Base-by-base conservation (phyloP, 2,113 vertebrate species). In the Numida meleagris region DNA sequence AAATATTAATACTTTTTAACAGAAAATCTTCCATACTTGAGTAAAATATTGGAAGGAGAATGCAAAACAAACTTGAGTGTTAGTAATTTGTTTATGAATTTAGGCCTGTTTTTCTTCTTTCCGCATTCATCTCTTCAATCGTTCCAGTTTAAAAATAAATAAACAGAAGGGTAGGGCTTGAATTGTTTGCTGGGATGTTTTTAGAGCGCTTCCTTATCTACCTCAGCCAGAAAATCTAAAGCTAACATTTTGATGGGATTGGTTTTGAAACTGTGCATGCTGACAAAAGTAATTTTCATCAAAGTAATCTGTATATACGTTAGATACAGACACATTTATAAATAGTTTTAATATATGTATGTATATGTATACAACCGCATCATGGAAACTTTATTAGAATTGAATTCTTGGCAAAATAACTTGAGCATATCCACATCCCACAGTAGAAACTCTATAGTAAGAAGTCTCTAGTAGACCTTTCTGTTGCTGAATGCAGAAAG, bases 221-320 rank as follows among this genome's bases (percentile, higher is more conserved):
- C 36, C 12, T 85, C 48, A 79, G 61, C 55, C 45, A 92, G 70
- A 79, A 93, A 68, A 86, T 21, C 20, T 65, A 75, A 57, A 66
- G 31, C 74, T 65, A 63, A 34, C 23, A 86, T 25, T 27, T 91
- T 92, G 59, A 65, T 74, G 68, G 59, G 21, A 48, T 62, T 80
- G 62, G 6, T 82, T 78, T 57, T 86, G 89, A 58, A 94, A 62
- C 33, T 55, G 23, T 15, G 4, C 38, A n/a, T 48, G 38, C 43
- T 81, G 48, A 27, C 66, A 82, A 50, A 89, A 91, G 59, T 94
- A 84, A 75, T 75, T 79, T 40, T 67, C 16, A 55, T 20, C 34
- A 53, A 16, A 57, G 63, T 50, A 6, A 43, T 36, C 31, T 34
- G 24, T 70, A 76, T 83, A 19, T 36, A 58, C n/a, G 20, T n/a